phyloP scores from a whole-genome alignment of 2,113 vertebrate genomes.

The Sebastes fasciatus region DNA sequence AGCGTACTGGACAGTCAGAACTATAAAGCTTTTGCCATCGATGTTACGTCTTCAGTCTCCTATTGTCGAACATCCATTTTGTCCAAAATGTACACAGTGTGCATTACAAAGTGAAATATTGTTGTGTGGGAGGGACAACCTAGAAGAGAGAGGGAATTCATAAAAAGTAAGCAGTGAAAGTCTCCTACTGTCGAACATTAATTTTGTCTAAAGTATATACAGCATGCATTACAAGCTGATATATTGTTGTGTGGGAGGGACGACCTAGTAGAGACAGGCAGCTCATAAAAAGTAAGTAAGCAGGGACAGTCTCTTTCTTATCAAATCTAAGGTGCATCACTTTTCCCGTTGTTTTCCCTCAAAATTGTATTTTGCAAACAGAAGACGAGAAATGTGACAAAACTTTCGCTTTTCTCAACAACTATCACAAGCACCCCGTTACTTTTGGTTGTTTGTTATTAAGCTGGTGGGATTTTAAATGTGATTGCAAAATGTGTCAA shows the following conservation, averaged over 20 bases:
- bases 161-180: constrained; percentile 4
- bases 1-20: background rate
- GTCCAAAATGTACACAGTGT: background rate
- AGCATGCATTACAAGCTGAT: background rate
- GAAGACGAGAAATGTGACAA: constrained; percentile 20
- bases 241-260: background rate
- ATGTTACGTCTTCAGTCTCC: background rate
- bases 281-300: constrained; percentile 4
- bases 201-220: background rate
- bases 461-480: background rate
- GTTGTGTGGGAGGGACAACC: background rate
- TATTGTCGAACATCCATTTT: background rate
- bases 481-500: constrained; percentile 24
- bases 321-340: background rate
- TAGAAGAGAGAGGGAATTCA: constrained; percentile 6
- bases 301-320: background rate
- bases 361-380: constrained; percentile 25
- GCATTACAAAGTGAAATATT: background rate
- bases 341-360: constrained; percentile 9
- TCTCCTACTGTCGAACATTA: background rate
- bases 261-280: background rate
- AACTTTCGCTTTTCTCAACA: background rate
- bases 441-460: constrained; percentile 27
- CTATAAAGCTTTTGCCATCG: no score
- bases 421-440: background rate